Base-by-base conservation (phyloP, 2,888 invertebrate species). In the Drosophila gaucha region DNA sequence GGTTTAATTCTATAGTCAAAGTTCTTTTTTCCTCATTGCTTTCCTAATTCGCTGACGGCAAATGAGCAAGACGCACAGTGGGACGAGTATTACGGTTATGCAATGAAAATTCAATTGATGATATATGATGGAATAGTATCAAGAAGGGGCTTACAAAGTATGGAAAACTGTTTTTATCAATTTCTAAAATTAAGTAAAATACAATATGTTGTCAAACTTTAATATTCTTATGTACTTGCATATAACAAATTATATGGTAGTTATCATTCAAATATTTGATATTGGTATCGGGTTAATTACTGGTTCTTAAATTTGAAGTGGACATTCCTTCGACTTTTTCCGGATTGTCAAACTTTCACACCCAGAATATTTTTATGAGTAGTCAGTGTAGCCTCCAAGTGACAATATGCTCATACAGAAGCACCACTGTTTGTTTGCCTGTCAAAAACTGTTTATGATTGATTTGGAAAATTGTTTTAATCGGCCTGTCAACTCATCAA, bases 1-100 rank as follows among this genome's bases (percentile, higher is more conserved):
- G 65, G 68, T 73, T 78, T 79, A 79, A 80, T 80, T 80, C 82
- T 75, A 78, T 80, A 31, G 75, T 60, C 65, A 86, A 86, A 74
- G 67, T 78, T 31, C 8, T 30, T 78, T 62, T 39, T 62, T 52
- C 54, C 44, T 18, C 58, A 56, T 44, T 60, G 28, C 63, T 76
- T 58, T 49, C 52, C 59, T 58, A 69, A 69, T 66, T 74, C 59
- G 50, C 67, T 36, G 56, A n/a, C 35, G 16, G 43, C 49, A 69
- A 78, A 65, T 74, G 47, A 43, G 49, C 28, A 56, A 50, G 20
- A n/a, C 20, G 51, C 44, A 75, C 73, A 71, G 67, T 75, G 76
- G 66, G 22, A 9, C 54, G 12, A 10, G 8, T 14, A 28, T 22
- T 8, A 1, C n/a, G 10, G 33, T 16, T 16, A 36, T 33, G 18